Percentiles rank a stretch among this genome's conserved stretches.
Evolutionary conservation across 1,140 invertebrate species (phyloP).

Genomic region (Nephila pilipes): DNA sequence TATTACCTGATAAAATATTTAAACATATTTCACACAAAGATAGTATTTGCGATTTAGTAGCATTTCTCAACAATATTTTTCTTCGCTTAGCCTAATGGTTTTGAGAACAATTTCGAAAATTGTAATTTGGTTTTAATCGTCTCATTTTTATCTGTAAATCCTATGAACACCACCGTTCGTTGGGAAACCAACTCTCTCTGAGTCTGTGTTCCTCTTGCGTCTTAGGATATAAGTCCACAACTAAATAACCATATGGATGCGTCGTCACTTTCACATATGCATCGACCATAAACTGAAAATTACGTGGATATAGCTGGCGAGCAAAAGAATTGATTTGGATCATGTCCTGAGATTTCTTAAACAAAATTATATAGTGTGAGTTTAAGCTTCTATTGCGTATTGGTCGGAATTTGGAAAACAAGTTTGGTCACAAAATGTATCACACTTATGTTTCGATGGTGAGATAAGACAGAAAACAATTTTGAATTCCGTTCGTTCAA

Average conservation of each 20-base stretch:
- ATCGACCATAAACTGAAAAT: constrained; percentile 17
- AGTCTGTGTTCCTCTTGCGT: background rate
- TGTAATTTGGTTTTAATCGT: background rate
- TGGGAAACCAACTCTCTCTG: background rate
- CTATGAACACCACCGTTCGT: background rate
- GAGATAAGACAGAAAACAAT: no score
- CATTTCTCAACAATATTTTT: background rate
- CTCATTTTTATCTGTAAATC: background rate
- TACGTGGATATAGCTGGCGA: constrained; percentile 1
- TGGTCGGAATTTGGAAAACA: constrained; percentile 6
- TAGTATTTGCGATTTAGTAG: background rate
- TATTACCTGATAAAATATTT: background rate
- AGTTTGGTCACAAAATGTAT: constrained; percentile 66
- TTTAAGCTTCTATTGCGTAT: constrained; percentile 64
- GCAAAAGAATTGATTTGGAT: constrained; percentile 58
- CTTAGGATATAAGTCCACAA: background rate
- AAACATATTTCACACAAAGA: background rate
- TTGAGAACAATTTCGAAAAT: background rate
- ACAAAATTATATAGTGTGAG: constrained; percentile 60
- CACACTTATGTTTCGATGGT: no score
- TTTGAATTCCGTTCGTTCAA: no score
- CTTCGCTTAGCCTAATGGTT: background rate
- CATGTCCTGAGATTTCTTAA: constrained; percentile 57
- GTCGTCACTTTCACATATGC: constrained; percentile 53
- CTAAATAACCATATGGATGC: constrained; percentile 48